phyloP scores from a whole-genome alignment of 2,113 vertebrate species.

The Mola mola region DNA sequence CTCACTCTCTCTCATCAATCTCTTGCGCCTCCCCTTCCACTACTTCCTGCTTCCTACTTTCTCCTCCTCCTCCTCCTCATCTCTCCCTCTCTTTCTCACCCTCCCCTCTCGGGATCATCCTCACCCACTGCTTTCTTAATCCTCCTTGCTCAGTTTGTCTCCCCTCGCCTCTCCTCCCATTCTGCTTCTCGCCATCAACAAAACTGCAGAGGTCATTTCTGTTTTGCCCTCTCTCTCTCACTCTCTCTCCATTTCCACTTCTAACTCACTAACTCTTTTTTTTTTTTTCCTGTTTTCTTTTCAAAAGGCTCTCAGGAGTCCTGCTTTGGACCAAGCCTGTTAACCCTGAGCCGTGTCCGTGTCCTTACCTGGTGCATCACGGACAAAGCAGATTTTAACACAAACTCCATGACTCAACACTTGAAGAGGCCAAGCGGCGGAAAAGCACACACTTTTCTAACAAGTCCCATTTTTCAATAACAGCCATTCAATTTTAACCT shows the following conservation, averaged over 20 bases:
- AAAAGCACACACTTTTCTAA: no score
- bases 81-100: slow-evolving; percentile 10
- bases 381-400: slow-evolving; percentile 11
- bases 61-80: slow-evolving; percentile 8
- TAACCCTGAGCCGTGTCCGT: slow-evolving; percentile 49
- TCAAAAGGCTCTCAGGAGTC: slow-evolving; percentile 40
- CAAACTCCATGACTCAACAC: no score
- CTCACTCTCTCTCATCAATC: slow-evolving; percentile 81
- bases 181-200: slow-evolving; percentile 57
- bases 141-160: slow-evolving; percentile 62
- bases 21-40: slow-evolving; percentile 66
- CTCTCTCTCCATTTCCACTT: slow-evolving; percentile 46
- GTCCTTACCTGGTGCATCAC: slow-evolving; percentile 30
- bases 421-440: no score
- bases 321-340: slow-evolving; percentile 34
- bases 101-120: slow-evolving; percentile 62
- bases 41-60: slow-evolving; percentile 34
- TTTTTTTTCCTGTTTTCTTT: slow-evolving; percentile 5
- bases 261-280: slow-evolving; percentile 5
- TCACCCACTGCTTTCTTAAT: slow-evolving; percentile 71
- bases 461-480: background rate
- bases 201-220: slow-evolving; percentile 61
- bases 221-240: slow-evolving; percentile 23
- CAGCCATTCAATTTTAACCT: slow-evolving; percentile 4
- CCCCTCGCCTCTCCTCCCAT: slow-evolving; percentile 33